Base-by-base conservation (phyloP, 2,113 vertebrate species). In the Maccullochella peelii region DNA sequence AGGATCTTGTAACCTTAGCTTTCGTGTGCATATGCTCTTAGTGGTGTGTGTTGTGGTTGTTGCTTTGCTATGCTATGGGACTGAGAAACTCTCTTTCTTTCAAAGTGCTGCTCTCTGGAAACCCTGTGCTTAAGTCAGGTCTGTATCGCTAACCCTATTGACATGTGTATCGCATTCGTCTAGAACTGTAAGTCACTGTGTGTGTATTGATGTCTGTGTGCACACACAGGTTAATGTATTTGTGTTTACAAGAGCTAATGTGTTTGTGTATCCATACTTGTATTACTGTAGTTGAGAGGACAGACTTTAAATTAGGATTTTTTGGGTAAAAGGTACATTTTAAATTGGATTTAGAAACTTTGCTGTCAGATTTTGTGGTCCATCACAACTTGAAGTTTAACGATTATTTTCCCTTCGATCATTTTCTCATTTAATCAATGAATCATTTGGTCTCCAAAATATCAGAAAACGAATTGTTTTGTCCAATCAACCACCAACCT, bases 61-160 rank as follows among this genome's bases (percentile, higher is more conserved):
- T 85, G 91, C 91, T 85, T 78, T 91, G 92, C 91, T 84, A 27
- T 90, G 91, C 92, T 80, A 55, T 83, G 68, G 80, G 87, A 95
- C 94, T 95, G 92, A 95, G 94, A 85, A 91, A 90, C 86, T 95
- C 76, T 96, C 90, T 95, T 92, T 95, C 81, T 95, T 87, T 92
- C 86, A 92, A 94, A 95, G 92, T 95, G 96, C 96, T 96, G 95
- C 96, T 94, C 68, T 91, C 92, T 95, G 95, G 95, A 93, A 96
- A 95, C 89, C 94, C 94, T 86, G 92, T 95, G 90, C 94, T 95
- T 94, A 94, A 87, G 86, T 94, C 95, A 96, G 96, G 96, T 96
- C 93, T 96, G 96, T 96, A 96, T 86, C 44, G 88, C 91, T 94
- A 93, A 94, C 89, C 83, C 90, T 90, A 55, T 72, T 86, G 65